Conservation (phyloP, 2,888 invertebrate genomes). For the Drosophila quinaria region DNA sequence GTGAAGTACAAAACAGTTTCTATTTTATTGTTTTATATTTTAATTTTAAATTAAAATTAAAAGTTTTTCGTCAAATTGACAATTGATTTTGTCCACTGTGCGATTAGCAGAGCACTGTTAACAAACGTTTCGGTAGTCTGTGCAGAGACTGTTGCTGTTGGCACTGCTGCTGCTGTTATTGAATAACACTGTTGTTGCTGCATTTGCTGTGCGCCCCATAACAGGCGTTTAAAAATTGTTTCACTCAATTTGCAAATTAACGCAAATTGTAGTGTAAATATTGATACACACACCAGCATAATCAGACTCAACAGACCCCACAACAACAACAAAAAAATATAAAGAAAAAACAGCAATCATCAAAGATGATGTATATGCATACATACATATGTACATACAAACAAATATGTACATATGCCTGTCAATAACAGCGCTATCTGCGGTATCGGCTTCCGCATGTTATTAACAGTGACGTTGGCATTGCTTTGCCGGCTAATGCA, state of each 20-base stretch:
- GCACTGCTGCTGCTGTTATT: conserved; percentile 11
- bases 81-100: conserved; percentile 21
- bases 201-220: conserved; percentile 63
- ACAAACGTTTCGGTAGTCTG: background rate
- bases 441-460: conserved; percentile 54
- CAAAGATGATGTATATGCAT: conserved; percentile 29
- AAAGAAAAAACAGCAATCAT: conserved; percentile 28
- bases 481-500: conserved; percentile 37
- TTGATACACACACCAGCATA: conserved; percentile 23
- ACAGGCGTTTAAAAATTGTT: conserved; percentile 68
- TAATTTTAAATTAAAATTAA: no score
- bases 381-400: conserved; percentile 18
- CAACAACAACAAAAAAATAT: no score
- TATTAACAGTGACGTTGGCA: conserved; percentile 65
- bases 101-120: conserved; percentile 32
- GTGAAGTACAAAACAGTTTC: no score
- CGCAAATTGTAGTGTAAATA: conserved; percentile 42
- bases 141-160: conserved; percentile 24
- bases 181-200: conserved; percentile 17
- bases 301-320: background rate
- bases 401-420: conserved; percentile 26
- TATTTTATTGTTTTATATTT: no score
- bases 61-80: background rate
- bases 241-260: conserved; percentile 60
- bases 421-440: conserved; percentile 24